Evolutionary conservation across 35 echinoderm and acorn worm species (phyloP), one percentile per base, ranked within the genome.

Genomic region (Heliocidaris erythrogramma): DNA sequence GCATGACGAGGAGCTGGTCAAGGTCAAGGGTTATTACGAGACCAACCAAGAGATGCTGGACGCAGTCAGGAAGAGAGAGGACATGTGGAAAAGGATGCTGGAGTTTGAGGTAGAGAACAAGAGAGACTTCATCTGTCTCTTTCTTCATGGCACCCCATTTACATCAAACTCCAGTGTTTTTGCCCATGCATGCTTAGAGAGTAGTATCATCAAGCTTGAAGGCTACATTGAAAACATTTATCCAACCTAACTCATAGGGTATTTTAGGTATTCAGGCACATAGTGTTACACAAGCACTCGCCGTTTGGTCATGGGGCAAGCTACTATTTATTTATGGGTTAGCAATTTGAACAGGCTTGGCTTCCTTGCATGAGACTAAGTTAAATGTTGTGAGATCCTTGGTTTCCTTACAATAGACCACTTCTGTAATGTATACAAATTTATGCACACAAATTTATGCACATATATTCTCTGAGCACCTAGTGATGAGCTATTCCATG

Each of bases 51-150:
- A 97, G 61, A 94, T 99, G 4, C 71, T 99, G 47, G 98, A 99
- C 30, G 78, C 92, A 47, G 87, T 99, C 49, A 97, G 95, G 88
- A 97, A 94, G 94, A 95, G 98, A 90, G 97, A 97, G 86, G 98
- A 97, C 49, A 99, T 99, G 98, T 99, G 98, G 97, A 99, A 97
- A 95, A 96, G 97, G 92, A 99, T 99, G 98, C 65, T 99, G 92
- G 98, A 99, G 90, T 97, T 99, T 97, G 98, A 99, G 98, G 98
- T 99, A 99, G 88, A 78, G 65, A n/a, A 21, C 14, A 27, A 48
- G 59, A 52, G 30, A 27, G 84, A 48, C 21, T 32, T 21, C 32
- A 56, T 21, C 65, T n/a, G 65, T 78, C 65, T 78, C 65, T 2
- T 3, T 27, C 65, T 9, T 48, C 42, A 85, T 27, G 48, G 29